Conservation (phyloP, 2,888 invertebrate species). For the Clitarchus hookeri region DNA sequence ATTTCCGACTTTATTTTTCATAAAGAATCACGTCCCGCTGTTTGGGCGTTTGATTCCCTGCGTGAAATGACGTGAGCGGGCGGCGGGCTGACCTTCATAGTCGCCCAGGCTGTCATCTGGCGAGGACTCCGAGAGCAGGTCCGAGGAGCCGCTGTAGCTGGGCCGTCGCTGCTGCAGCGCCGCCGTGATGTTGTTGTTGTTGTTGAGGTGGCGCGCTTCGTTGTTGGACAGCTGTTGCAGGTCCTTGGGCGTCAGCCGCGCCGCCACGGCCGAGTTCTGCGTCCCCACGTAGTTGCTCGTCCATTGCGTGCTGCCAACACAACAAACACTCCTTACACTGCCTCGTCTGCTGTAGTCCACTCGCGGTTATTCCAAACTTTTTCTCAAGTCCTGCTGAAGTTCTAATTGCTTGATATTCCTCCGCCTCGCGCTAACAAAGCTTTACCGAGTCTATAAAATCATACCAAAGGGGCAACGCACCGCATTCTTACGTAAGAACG, state of each 20-base stretch:
- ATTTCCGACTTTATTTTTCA: no score
- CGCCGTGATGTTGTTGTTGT: conserved; percentile 47
- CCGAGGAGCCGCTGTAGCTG: conserved; percentile 39
- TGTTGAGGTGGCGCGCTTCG: conserved; percentile 40
- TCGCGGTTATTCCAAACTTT: not conserved
- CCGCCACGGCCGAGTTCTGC: conserved; percentile 30
- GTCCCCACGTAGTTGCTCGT: conserved; percentile 40
- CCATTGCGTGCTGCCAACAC: conserved; percentile 41
- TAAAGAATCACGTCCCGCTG: no score
- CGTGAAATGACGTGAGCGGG: no score
- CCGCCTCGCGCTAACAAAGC: no score
- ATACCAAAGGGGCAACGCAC: no score
- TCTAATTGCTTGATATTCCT: no score
- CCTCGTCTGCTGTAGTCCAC: not conserved
- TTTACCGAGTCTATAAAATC: no score
- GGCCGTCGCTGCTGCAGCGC: conserved; percentile 40
- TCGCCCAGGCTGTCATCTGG: conserved; percentile 61
- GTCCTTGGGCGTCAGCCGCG: conserved; percentile 31
- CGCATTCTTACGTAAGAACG: no score
- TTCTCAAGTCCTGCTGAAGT: no score
- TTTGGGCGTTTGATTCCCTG: no score
- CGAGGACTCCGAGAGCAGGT: conserved; percentile 52
- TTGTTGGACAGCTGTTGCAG: conserved; percentile 35
- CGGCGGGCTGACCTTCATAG: conserved; percentile 56
- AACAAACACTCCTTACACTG: not conserved